Evolutionary conservation across 2,113 vertebrate genomes (phyloP).

Genomic region (Spea bombifrons): DNA sequence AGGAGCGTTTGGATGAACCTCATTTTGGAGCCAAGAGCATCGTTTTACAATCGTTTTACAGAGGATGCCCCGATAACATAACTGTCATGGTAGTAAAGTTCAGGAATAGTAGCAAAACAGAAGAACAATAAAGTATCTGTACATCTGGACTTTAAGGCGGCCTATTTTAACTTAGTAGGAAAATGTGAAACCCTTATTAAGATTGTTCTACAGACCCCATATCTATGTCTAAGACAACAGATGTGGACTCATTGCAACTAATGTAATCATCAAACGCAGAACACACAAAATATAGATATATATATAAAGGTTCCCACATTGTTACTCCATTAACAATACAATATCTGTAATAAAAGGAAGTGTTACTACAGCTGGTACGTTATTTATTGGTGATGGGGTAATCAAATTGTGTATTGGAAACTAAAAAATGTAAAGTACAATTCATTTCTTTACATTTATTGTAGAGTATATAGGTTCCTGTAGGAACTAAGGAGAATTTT

Average conservation of each 20-base stretch:
- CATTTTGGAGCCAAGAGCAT: slow-evolving; percentile 98
- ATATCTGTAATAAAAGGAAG: slow-evolving; percentile 44
- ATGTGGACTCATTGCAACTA: slow-evolving; percentile 36
- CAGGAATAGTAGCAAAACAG: slow-evolving; percentile 80
- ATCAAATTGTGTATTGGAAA: neutral
- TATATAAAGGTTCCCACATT: slow-evolving; percentile 37
- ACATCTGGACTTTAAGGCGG: slow-evolving; percentile 52
- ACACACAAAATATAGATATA: slow-evolving; percentile 2
- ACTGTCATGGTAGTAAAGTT: slow-evolving; percentile 99
- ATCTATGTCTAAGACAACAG: slow-evolving; percentile 8
- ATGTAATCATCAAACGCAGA: slow-evolving; percentile 30
- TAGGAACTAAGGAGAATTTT: neutral
- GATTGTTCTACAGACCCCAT: slow-evolving; percentile 50
- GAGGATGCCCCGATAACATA: slow-evolving; percentile 96
- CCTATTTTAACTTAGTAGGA: slow-evolving; percentile 54
- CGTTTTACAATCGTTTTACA: slow-evolving; percentile 95
- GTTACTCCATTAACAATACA: slow-evolving; percentile 31
- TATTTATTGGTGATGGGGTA: slow-evolving; percentile 13
- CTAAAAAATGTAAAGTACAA: neutral
- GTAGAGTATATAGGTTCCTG: no score
- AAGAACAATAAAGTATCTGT: slow-evolving; percentile 70
- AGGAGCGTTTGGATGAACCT: slow-evolving; percentile 90
- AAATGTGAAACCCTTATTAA: slow-evolving; percentile 49
- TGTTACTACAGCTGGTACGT: slow-evolving; percentile 16
- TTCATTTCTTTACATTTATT: neutral